Conservation (phyloP, 2,797 vertebrate species). For the Hypotaenidia okinawae region DNA sequence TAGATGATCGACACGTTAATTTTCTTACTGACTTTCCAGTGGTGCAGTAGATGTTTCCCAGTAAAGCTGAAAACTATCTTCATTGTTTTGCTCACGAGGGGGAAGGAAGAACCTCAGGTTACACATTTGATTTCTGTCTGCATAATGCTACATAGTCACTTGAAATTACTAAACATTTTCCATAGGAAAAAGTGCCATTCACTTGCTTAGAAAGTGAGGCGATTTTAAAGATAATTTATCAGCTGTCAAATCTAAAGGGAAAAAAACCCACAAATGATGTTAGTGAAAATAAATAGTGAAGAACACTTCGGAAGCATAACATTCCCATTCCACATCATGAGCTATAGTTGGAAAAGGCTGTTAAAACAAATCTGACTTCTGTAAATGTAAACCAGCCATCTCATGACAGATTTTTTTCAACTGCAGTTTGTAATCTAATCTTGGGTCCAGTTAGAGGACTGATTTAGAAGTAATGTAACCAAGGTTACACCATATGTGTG, state of each 20-base stretch:
- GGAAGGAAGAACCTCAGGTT: background rate
- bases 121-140: background rate
- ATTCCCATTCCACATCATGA: background rate
- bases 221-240: slow-evolving; percentile 5
- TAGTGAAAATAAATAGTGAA: background rate
- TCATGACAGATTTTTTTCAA: slow-evolving; percentile 43
- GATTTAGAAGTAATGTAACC: background rate
- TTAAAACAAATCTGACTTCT: slow-evolving; percentile 35
- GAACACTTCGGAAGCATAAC: background rate
- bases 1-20: background rate
- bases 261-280: slow-evolving; percentile 20
- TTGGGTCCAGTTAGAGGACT: background rate
- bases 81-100: background rate
- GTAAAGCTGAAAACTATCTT: background rate
- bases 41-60: background rate
- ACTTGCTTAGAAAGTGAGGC: background rate
- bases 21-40: background rate
- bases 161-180: background rate
- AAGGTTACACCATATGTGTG: rapidly evolving
- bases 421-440: slow-evolving; percentile 20
- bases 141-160: background rate
- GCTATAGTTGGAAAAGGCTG: slow-evolving; percentile 41
- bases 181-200: background rate
- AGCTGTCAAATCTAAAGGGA: slow-evolving; percentile 31
- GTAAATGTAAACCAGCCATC: background rate